Evolutionary conservation across 2,113 vertebrate genomes (phyloP), one percentile per base, ranked within the genome.

Genomic region (Oceanodroma tethys): DNA sequence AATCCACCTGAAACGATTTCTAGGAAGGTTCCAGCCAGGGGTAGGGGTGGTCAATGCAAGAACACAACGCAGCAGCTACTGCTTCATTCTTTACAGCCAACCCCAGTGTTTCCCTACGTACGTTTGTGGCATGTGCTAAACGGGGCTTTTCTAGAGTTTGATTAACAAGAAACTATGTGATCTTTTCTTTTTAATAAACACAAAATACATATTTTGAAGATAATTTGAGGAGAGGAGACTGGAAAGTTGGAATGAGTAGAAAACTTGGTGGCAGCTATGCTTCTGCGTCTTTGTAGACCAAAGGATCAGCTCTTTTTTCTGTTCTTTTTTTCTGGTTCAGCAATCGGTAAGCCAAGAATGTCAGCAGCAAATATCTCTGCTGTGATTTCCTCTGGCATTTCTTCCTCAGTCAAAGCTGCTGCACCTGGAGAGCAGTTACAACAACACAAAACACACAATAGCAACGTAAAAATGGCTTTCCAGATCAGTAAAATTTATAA

Each of bases 381-480:
- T 59, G 99, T 98, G 95, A 99, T 98, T 97, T 99, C 98, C 15
- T 98, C 96, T 32, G 99, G 99, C 87, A 99, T 98, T n/a, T 92
- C 95, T 71, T 96, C 88, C 95, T 98, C 98, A 71, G 98, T 95
- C 47, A 97, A 91, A 93, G 95, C 96, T 58, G 98, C 96, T 63
- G 98, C 89, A 93, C 97, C 98, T 98, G 59, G 93, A 94, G 84
- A 86, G 94, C 96, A 79, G 70, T 63, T 93, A 70, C 40, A 93
- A 16, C 72, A 71, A 2, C 74, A 90, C 50, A 36, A 40, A 36
- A 66, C 15, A 68, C 42, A 67, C 17, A 71, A 40, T 3, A 72
- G 25, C 26, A 26, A 20, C 18, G 53, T 85, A 50, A 86, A 85
- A 93, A 90, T 27, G 19, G 38, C 42, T 71, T 88, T 86, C 71